Conservation (phyloP, 2,113 vertebrate species). For the Nanorana parkeri region DNA sequence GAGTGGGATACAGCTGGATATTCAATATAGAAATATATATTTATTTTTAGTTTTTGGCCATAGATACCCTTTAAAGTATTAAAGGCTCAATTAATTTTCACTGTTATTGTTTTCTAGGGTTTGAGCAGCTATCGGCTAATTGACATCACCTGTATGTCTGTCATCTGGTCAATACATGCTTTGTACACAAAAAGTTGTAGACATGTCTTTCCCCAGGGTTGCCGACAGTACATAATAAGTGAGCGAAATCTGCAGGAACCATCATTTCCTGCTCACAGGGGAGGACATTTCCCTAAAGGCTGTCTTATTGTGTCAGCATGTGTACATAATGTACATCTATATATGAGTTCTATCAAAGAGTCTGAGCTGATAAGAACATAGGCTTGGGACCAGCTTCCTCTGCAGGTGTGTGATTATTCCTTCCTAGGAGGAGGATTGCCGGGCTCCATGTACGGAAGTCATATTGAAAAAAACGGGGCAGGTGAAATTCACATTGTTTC, state of each 20-base stretch:
- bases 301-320: slow-evolving; percentile 30
- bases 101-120: too few relatives aligned
- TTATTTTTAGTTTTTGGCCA: too few relatives aligned
- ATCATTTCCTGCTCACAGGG: slow-evolving; percentile 40
- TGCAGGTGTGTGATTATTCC: slow-evolving; percentile 42
- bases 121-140: too few relatives aligned
- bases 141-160: too few relatives aligned
- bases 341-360: slow-evolving; percentile 3
- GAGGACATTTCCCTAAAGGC: slow-evolving; percentile 38
- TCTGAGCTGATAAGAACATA: slow-evolving; percentile 15
- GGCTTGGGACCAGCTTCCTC: slow-evolving; percentile 28
- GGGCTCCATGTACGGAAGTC: background rate
- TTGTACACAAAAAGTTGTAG: background rate
- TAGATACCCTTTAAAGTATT: too few relatives aligned
- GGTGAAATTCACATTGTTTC: slow-evolving; percentile 4
- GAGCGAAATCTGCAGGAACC: slow-evolving; percentile 46
- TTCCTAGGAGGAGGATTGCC: slow-evolving; percentile 10
- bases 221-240: slow-evolving; percentile 16
- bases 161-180: too few relatives aligned
- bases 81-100: too few relatives aligned
- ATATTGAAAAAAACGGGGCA: background rate
- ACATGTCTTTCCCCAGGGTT: slow-evolving; percentile 21
- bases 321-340: slow-evolving; percentile 26
- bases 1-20: too few relatives aligned
- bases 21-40: too few relatives aligned